Evolutionary conservation across 2,797 vertebrate genomes (phyloP).

Genomic region (Phalloptychus januarius): DNA sequence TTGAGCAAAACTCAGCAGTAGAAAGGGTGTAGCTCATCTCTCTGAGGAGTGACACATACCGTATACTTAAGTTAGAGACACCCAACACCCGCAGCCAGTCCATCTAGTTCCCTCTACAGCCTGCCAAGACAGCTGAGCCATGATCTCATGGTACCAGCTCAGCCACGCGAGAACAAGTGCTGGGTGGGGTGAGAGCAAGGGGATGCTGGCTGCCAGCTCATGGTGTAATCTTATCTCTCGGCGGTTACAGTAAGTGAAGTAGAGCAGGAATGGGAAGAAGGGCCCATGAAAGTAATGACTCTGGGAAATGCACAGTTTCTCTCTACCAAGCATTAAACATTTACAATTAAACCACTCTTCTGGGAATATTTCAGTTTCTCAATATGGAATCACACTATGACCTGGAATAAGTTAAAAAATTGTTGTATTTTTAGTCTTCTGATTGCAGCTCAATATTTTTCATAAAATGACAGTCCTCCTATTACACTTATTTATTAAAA

Average conservation of each 20-base stretch:
- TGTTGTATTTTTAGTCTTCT: not conserved
- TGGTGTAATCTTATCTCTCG: constrained; percentile 68
- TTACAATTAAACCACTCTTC: constrained; percentile 56
- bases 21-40: constrained; percentile 50
- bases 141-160: constrained; percentile 69
- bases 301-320: constrained; percentile 59
- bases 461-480: not conserved
- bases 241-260: constrained; percentile 74
- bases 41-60: constrained; percentile 61
- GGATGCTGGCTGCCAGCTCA: constrained; percentile 63
- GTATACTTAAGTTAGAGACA: constrained; percentile 66
- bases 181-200: constrained; percentile 52
- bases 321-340: constrained; percentile 48
- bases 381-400: constrained; percentile 44
- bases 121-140: constrained; percentile 62
- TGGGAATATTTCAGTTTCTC: constrained; percentile 46
- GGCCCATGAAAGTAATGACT: constrained; percentile 61
- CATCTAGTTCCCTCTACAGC: constrained; percentile 31
- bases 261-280: constrained; percentile 58
- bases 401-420: constrained; percentile 9
- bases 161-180: constrained; percentile 32
- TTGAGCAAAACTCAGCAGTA: constrained; percentile 40
- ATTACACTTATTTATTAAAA: not conserved
- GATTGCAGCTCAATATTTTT: not conserved
- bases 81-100: constrained; percentile 58